These are phyloP conservation scores for Mesorhabditis belari DNA, from an alignment of 2,888 invertebrate genomes.

Conservation along the genomic window DNA sequence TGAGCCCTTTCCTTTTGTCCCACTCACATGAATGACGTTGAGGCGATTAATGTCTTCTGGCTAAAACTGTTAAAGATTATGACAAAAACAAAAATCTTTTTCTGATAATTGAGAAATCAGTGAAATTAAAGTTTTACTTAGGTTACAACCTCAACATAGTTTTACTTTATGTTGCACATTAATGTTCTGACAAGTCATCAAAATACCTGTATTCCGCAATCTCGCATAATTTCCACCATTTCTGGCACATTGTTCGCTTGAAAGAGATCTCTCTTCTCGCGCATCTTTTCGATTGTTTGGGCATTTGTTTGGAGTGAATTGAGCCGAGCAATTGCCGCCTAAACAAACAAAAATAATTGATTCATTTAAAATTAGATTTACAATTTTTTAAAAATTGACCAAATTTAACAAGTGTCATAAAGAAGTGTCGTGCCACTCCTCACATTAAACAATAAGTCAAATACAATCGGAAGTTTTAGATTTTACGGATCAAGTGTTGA, in stretches of 20 bases:
- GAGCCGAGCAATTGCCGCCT: conserved; percentile 39
- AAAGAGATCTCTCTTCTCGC: conserved; percentile 19
- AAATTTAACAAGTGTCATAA: too few species aligned
- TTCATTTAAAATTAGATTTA: too few species aligned
- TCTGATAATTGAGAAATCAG: too few species aligned
- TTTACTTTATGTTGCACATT: not conserved
- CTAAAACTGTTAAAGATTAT: conserved; percentile 12
- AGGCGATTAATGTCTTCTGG: conserved; percentile 34
- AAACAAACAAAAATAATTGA: conserved; percentile 7
- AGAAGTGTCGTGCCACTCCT: too few species aligned
- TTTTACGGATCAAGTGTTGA: too few species aligned
- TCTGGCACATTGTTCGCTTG: conserved; percentile 25
- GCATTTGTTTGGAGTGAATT: conserved; percentile 49
- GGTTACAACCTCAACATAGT: not conserved
- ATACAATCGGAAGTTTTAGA: too few species aligned
- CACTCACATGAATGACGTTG: conserved; percentile 85
- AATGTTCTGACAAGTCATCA: not conserved
- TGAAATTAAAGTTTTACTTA: not conserved
- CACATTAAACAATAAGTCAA: too few species aligned
- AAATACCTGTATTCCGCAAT: conserved; percentile 17
- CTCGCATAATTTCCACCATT: conserved; percentile 15
- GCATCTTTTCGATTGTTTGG: conserved; percentile 44
- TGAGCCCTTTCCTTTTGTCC: conserved; percentile 93
- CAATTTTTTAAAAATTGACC: too few species aligned
- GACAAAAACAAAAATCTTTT: not conserved